Base-by-base conservation (phyloP, 2,888 invertebrate genomes). In the Lepidonotus clava region DNA sequence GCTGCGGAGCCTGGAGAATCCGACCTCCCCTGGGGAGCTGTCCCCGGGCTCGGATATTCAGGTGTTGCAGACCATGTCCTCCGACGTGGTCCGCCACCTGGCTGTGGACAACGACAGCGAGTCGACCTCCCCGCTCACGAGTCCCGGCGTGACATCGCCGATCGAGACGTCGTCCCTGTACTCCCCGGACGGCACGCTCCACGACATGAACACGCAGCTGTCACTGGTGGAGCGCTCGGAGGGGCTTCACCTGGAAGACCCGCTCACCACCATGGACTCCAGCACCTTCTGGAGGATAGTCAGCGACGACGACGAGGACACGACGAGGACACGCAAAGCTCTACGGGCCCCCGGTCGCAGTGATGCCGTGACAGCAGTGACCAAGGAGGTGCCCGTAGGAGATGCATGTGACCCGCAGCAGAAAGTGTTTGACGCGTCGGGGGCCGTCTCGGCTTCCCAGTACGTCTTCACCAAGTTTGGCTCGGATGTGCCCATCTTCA, bases 381-480 rank as follows among this genome's bases (percentile, higher is more conserved):
- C 32, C 21, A n/a, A 11, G 5, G 11, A 11, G 11, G 46, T 46
- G 46, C 46, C 46, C 24, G 24, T 6, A 8, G 46, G 32, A 21
- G 56, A 34, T 4, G 51, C 32, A 8, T 24, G 18, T 8, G 46
- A 18, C 28, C 46, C 24, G 14, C 46, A 41, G 5, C 24, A 46
- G 80, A 51, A 80, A 28, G 46, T 80, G 80, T 85, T 85, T 51
- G 85, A 85, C 71, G 85, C 85, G 24, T 71, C 40, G 0, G 76
- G 85, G 5, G 76, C 85, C 8, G 85, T 76, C 18, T 76, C 85
- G 0, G 71, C 85, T 1, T 41, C 76, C 2, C 56, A 71, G 34
- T 85, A 71, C 24, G 76, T 85, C n/a, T 85, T 85, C 53, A 76
- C 85, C 51, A 71, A 71, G 71, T 76, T 85, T 76, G 85, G 85